A percentile compares a stretch with the other conserved stretches of the same genome.
phyloP scores from a whole-genome alignment of 2,113 vertebrate species.

The Nesogale talazaci region DNA sequence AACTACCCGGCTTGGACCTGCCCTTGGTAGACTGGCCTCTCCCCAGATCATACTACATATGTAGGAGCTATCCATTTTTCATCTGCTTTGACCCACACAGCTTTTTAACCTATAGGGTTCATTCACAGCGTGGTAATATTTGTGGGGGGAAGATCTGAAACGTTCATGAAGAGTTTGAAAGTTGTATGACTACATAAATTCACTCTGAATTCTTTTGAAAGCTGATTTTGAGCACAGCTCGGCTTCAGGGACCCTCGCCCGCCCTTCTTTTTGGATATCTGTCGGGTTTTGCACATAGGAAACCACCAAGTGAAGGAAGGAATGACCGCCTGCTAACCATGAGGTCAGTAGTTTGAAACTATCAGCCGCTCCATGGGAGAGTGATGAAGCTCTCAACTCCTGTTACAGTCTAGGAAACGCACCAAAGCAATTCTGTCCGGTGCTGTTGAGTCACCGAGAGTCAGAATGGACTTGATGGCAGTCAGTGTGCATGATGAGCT shows the following conservation, averaged over 20 bases:
- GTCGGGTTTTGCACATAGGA: background rate
- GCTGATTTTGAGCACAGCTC: slow-evolving; percentile 4
- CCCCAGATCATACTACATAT: background rate
- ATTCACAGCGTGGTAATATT: slow-evolving; percentile 22
- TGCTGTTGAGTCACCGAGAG: no score
- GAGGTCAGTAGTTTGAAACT: no score
- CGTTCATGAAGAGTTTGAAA: background rate
- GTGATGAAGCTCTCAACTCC: no score
- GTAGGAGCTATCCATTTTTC: background rate
- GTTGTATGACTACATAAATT: slow-evolving; percentile 2
- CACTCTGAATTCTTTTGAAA: background rate
- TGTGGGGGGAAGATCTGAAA: background rate
- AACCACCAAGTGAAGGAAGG: slow-evolving; percentile 27
- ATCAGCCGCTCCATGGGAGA: no score
- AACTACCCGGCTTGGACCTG: background rate
- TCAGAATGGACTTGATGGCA: no score
- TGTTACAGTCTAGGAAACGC: no score
- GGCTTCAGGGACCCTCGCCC: background rate
- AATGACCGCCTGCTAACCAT: background rate
- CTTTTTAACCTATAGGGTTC: slow-evolving; percentile 49
- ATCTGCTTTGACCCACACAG: background rate
- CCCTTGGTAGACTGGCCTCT: background rate
- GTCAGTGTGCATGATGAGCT: no score
- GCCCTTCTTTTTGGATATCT: background rate
- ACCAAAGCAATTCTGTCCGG: no score